These are phyloP conservation scores for Agriopis aurantiaria DNA, from an alignment of 2,888 invertebrate genomes.

Conservation along the genomic window DNA sequence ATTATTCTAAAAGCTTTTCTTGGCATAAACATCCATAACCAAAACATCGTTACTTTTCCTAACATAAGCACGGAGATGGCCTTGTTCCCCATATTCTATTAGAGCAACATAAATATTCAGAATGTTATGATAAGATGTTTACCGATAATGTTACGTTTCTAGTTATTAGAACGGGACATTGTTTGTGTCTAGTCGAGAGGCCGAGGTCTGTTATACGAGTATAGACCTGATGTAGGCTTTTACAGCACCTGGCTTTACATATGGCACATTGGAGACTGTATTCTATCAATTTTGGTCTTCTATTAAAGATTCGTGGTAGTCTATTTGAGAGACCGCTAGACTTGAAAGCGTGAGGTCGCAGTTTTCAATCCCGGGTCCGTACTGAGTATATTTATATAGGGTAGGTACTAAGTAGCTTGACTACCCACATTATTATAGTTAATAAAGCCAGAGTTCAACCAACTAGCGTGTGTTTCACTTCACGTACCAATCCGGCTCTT, in stretches of 20 bases:
- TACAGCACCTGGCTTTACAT: background rate
- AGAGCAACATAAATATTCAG: slow-evolving; percentile 22
- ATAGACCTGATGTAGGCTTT: background rate
- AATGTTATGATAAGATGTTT: slow-evolving; percentile 18
- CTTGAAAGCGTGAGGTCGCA: no score
- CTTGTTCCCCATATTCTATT: slow-evolving; percentile 16
- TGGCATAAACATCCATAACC: background rate
- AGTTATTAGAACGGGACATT: slow-evolving; percentile 6
- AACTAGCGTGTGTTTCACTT: no score
- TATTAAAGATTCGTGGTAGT: no score
- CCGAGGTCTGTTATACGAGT: background rate
- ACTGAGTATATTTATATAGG: no score
- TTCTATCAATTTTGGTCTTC: background rate
- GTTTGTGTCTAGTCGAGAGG: background rate
- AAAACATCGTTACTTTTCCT: slow-evolving; percentile 3
- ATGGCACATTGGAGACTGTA: background rate
- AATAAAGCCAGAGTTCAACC: no score
- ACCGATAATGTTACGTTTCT: slow-evolving; percentile 16
- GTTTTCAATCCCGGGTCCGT: no score
- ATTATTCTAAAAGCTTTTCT: slow-evolving; percentile 11
- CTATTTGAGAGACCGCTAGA: no score
- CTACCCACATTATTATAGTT: no score
- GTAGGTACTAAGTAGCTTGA: no score
- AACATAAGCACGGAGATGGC: background rate
- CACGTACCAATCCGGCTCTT: no score